These are phyloP conservation scores for Uropetala carovei DNA, from an alignment of 2,888 invertebrate genomes.

Conservation along the genomic window DNA sequence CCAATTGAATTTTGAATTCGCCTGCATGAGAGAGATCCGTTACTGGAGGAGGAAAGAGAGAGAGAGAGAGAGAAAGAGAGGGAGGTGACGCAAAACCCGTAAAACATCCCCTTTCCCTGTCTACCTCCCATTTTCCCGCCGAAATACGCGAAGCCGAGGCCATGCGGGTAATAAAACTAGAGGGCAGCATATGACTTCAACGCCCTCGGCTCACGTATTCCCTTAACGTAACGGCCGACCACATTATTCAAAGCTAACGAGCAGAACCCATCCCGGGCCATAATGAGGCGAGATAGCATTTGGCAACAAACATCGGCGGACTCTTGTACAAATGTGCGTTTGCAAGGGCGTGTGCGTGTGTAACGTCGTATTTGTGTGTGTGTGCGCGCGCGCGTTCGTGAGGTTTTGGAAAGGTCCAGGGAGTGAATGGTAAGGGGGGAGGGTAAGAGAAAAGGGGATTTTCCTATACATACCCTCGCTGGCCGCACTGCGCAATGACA, in stretches of 20 bases:
- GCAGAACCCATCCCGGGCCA: not conserved
- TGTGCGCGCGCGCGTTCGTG: not conserved
- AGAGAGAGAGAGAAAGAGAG: too few relatives aligned
- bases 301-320: not conserved
- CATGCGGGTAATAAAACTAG: too few relatives aligned
- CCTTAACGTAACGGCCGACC: not conserved
- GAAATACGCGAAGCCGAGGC: too few relatives aligned
- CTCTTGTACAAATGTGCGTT: not conserved
- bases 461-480: not conserved
- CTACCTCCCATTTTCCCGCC: too few relatives aligned
- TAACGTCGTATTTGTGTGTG: too few relatives aligned
- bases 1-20: too few relatives aligned
- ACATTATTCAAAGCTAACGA: not conserved
- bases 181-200: too few relatives aligned
- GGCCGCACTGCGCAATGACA: not conserved
- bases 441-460: not conserved
- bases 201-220: not conserved
- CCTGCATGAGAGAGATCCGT: too few relatives aligned
- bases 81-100: too few relatives aligned
- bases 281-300: constrained; percentile 29
- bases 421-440: not conserved
- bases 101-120: too few relatives aligned
- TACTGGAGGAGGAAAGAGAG: too few relatives aligned
- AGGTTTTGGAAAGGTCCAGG: not conserved
- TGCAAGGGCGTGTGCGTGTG: too few relatives aligned